A percentile compares a stretch with the other conserved stretches of the same genome.
phyloP scores from a whole-genome alignment of 1,140 invertebrate species.

The Andricus grossulariae region DNA sequence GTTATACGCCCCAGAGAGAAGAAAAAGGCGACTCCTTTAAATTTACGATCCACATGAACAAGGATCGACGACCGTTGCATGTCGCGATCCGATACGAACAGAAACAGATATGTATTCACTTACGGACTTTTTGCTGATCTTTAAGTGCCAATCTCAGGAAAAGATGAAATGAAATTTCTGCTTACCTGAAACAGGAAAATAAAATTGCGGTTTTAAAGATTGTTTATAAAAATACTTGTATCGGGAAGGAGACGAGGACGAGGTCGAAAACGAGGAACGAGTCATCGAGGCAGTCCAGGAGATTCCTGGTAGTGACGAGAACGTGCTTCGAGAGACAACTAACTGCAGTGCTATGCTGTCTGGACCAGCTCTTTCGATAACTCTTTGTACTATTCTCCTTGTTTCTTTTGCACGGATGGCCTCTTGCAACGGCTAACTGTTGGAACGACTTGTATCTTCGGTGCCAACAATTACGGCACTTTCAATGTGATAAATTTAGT shows the following conservation, averaged over 20 bases:
- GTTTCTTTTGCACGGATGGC: conserved; percentile 34
- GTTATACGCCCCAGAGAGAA: conserved; percentile 39
- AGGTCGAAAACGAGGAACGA: conserved; percentile 57
- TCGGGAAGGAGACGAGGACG: conserved; percentile 43
- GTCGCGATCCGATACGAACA: conserved; percentile 45
- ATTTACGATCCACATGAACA: conserved; percentile 61
- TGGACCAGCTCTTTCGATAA: conserved; percentile 61
- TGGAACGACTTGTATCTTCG: not conserved
- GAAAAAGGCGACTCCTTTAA: conserved; percentile 53
- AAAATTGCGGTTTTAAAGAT: conserved; percentile 35
- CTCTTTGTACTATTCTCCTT: conserved; percentile 53
- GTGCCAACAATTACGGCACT: conserved; percentile 19
- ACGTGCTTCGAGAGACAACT: conserved; percentile 73
- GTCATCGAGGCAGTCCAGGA: conserved; percentile 62
- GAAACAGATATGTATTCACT: too few relatives aligned
- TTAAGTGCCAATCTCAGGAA: too few relatives aligned
- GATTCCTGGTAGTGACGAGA: conserved; percentile 67
- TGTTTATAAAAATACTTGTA: conserved; percentile 13
- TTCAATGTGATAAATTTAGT: too few relatives aligned
- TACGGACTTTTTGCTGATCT: too few relatives aligned
- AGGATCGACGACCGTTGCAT: conserved; percentile 62
- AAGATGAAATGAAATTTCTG: not conserved
- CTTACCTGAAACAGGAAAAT: too few relatives aligned
- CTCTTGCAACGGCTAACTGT: conserved; percentile 28
- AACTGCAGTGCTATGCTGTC: conserved; percentile 59